Conservation (phyloP, 2,888 invertebrate genomes). For the Agriopis marginaria region DNA sequence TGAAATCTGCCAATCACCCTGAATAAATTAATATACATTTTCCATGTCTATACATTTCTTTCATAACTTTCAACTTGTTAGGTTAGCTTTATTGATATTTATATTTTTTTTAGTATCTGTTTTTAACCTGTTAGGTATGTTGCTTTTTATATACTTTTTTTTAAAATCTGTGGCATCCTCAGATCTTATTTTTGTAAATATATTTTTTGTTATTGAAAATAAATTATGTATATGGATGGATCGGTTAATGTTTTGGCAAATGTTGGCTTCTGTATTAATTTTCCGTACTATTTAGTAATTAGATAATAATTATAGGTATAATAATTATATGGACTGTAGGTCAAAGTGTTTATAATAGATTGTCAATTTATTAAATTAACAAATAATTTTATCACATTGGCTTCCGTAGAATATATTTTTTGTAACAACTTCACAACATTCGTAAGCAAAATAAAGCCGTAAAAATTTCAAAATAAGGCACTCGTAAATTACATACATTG, state of each 20-base stretch:
- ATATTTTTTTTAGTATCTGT: neutral
- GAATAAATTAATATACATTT: neutral
- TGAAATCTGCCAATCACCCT: neutral
- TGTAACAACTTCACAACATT: neutral
- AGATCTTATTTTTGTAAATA: neutral
- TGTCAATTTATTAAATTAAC: slow-evolving; percentile 39
- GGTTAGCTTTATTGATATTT: too few species aligned
- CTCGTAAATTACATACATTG: slow-evolving; percentile 8
- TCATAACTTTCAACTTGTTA: neutral
- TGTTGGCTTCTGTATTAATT: neutral
- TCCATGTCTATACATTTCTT: neutral
- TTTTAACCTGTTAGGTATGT: neutral
- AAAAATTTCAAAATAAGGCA: slow-evolving; percentile 18
- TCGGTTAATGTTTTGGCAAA: neutral
- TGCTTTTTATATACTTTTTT: neutral
- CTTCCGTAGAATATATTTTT: slow-evolving; percentile 7
- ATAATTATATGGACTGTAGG: neutral
- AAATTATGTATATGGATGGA: slow-evolving; percentile 4
- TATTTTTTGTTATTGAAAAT: neutral
- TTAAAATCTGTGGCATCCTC: neutral
- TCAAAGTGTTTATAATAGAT: neutral
- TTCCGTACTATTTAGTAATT: neutral
- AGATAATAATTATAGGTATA: slow-evolving; percentile 2
- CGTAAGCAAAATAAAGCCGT: slow-evolving; percentile 1
- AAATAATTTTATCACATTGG: slow-evolving; percentile 42